Conservation (phyloP, 2,888 invertebrate genomes). For the Xylophagus ater region DNA sequence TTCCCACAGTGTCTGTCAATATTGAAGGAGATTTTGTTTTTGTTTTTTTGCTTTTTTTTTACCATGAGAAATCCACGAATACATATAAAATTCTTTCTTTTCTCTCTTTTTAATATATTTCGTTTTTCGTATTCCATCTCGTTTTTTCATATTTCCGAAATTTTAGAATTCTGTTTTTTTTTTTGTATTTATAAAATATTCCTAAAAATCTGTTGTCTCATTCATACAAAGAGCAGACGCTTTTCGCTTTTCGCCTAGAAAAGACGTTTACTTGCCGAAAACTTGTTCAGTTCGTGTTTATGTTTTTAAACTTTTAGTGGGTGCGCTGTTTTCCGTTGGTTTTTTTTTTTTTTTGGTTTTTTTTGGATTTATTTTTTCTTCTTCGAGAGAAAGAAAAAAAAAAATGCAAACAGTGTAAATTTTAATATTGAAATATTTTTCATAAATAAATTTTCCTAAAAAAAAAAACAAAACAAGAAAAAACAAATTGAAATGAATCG, state of each 20-base stretch:
- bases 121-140: too few relatives aligned
- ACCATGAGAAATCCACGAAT: too few relatives aligned
- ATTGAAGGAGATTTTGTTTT: too few relatives aligned
- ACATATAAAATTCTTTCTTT: too few relatives aligned
- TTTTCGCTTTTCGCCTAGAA: conserved; percentile 19
- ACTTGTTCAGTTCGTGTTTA: conserved; percentile 28
- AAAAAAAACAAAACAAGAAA: too few relatives aligned
- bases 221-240: conserved; percentile 16
- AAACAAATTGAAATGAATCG: too few relatives aligned
- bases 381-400: neutral
- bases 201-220: conserved; percentile 3
- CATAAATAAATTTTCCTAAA: too few relatives aligned
- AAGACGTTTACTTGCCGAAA: conserved; percentile 25
- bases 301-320: too few relatives aligned
- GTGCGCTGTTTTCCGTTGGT: conserved; percentile 15
- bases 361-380: conserved; percentile 6
- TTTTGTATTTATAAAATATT: too few relatives aligned
- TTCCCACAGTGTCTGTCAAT: conserved; percentile 19
- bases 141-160: too few relatives aligned
- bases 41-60: too few relatives aligned
- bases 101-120: conserved; percentile 10
- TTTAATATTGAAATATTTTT: neutral
- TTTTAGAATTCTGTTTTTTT: too few relatives aligned
- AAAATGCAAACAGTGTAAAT: neutral
- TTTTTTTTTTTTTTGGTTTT: conserved; percentile 8